Evolutionary conservation across 2,113 vertebrate species (phyloP).

Genomic region (Calyptommatus sinebrachiatus): DNA sequence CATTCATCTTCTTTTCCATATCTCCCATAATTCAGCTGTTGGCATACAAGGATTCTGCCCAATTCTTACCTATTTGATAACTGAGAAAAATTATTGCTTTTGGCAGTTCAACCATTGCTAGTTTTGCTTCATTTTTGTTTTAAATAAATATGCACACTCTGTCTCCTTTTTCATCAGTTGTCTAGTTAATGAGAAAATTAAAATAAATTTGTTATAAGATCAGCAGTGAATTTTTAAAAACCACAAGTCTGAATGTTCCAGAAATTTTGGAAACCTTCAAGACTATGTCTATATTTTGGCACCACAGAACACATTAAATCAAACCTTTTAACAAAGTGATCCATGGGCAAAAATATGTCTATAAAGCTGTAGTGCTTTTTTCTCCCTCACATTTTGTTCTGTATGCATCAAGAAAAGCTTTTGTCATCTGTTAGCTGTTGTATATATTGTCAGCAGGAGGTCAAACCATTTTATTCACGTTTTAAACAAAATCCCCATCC

Average conservation of each 20-base stretch:
- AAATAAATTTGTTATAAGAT: neutral
- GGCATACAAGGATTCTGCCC: no score
- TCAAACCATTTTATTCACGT: neutral
- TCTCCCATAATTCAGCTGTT: no score
- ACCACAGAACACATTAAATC: neutral
- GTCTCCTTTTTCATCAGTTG: neutral
- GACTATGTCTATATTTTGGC: neutral
- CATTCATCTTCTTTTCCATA: no score
- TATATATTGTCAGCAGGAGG: neutral
- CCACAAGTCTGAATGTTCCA: neutral
- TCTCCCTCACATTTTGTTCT: slow-evolving; percentile 5
- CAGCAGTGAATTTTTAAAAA: neutral
- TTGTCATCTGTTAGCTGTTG: neutral
- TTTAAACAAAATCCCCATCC: neutral
- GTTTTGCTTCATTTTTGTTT: neutral
- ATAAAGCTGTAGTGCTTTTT: neutral
- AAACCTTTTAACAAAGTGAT: neutral
- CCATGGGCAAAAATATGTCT: neutral
- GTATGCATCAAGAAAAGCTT: neutral
- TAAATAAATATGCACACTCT: neutral
- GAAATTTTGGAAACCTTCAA: neutral
- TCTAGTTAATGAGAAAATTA: neutral
- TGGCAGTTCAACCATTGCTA: neutral
- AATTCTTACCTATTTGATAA: neutral
- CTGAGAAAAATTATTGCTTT: neutral